These are phyloP conservation scores for Sycophila texana DNA, from an alignment of 2,888 invertebrate species.

Conservation along the genomic window DNA sequence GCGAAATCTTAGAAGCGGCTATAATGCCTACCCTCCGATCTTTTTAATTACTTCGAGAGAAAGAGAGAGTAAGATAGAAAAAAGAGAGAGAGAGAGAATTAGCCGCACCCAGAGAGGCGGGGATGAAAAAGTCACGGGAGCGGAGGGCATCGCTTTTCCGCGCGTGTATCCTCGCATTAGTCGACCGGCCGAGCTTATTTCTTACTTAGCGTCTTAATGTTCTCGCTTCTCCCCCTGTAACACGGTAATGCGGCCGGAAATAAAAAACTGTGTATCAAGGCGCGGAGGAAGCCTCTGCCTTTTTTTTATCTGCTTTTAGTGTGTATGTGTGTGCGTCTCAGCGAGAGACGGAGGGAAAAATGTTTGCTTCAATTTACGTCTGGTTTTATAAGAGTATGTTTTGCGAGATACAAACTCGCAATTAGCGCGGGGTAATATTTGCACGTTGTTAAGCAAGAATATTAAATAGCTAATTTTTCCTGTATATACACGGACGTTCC, in stretches of 20 bases:
- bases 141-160: constrained; percentile 4
- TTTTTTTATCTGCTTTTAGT: background rate
- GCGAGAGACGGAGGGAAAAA: too few relatives aligned
- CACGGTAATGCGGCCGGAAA: background rate
- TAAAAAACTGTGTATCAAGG: background rate
- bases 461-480: too few relatives aligned
- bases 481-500: too few relatives aligned
- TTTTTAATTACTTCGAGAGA: constrained; percentile 40
- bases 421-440: too few relatives aligned
- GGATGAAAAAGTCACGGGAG: background rate
- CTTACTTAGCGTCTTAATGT: background rate
- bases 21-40: constrained; percentile 14
- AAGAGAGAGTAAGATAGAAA: background rate
- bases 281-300: background rate
- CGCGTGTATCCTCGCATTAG: constrained; percentile 23
- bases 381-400: too few relatives aligned
- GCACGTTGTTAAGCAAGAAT: too few relatives aligned
- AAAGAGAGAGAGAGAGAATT: background rate
- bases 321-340: background rate
- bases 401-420: too few relatives aligned
- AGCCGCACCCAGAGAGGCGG: background rate
- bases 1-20: constrained; percentile 45
- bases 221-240: background rate
- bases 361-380: too few relatives aligned
- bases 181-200: constrained; percentile 19